Base-by-base conservation (phyloP, 2,888 invertebrate species). In the Scrobipalpa atriplicella region DNA sequence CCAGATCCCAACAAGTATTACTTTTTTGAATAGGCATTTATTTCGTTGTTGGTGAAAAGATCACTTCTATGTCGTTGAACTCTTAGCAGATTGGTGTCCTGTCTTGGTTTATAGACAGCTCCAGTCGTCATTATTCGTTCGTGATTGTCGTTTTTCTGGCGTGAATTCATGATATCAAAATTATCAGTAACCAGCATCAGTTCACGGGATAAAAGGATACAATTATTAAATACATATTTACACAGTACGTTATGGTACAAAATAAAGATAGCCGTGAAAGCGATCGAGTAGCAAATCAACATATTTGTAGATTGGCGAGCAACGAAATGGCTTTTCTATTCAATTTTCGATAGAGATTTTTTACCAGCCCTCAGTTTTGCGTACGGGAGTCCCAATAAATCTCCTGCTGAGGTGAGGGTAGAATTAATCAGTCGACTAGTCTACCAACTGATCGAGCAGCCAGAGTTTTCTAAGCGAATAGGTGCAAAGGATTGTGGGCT, bases 321-420 rank as follows among this genome's bases (percentile, higher is more conserved):
- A 81, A 83, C 81, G 85, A 88, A 91, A 92, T 92, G 88, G 90
- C 85, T 92, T 92, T 92, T 89, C 92, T 91, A 92, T 92, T 92
- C 91, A 92, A 92, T 92, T 92, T 92, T 92, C 91, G 86, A 92
- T 92, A 89, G 89, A 92, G 89, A 91, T 92, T 92, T 92, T 92
- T 91, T 92, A 89, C 90, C 86, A 84, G 84, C 87, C 89, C 88
- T 85, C 92, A 92, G 92, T 92, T 92, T 92, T 92, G 92, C 92
- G 91, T 91, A 89, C 91, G 83, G 89, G 85, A 89, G 86, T 89
- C 90, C 92, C 90, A 89, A 92, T 92, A 92, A 92, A 92, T 93
- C 90, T 92, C 85, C 80, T 87, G 85, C 87, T 83, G 86, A 90
- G 88, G 92, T 89, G 89, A 91, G 91, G 91, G 91, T 86, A 89